Percentiles rank a stretch among this genome's conserved stretches.
Evolutionary conservation across 2,113 vertebrate genomes (phyloP).

Genomic region (Passerina amoena): DNA sequence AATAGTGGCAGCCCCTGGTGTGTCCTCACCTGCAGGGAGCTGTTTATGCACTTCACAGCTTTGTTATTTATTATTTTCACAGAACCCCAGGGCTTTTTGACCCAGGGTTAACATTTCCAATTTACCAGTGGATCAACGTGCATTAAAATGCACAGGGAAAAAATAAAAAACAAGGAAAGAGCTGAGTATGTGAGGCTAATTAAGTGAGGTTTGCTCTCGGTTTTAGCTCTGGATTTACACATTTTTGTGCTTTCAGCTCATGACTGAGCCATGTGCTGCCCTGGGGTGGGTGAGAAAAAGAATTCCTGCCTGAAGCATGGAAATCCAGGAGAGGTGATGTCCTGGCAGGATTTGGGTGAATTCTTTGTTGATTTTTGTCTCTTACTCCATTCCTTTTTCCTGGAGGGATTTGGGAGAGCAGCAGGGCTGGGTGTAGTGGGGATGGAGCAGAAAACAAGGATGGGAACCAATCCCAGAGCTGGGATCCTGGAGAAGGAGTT

Average conservation of each 20-base stretch:
- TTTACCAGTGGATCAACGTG: not conserved
- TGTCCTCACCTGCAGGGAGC: not conserved
- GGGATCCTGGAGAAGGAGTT: not conserved
- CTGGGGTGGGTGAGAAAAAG: not conserved
- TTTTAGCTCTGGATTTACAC: not conserved
- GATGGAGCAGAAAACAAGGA: not conserved
- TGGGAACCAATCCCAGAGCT: fast-evolving
- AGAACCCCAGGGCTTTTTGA: not conserved
- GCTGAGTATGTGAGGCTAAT: not conserved
- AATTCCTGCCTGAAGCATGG: not conserved
- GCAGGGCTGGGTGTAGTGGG: fast-evolving
- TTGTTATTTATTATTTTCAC: not conserved
- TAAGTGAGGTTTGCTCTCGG: not conserved
- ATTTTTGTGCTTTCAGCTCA: not conserved
- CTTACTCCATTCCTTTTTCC: fast-evolving
- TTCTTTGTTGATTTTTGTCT: not conserved
- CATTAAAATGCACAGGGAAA: not conserved
- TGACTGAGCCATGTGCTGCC: fast-evolving
- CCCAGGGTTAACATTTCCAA: not conserved
- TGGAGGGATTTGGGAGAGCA: not conserved
- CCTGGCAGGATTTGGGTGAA: not conserved
- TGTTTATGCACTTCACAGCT: not conserved
- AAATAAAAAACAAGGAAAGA: not conserved
- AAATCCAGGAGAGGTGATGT: not conserved
- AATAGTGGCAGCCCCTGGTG: not conserved